Conservation (phyloP, 2,888 invertebrate species). For the Hirudinaria manillensis region DNA sequence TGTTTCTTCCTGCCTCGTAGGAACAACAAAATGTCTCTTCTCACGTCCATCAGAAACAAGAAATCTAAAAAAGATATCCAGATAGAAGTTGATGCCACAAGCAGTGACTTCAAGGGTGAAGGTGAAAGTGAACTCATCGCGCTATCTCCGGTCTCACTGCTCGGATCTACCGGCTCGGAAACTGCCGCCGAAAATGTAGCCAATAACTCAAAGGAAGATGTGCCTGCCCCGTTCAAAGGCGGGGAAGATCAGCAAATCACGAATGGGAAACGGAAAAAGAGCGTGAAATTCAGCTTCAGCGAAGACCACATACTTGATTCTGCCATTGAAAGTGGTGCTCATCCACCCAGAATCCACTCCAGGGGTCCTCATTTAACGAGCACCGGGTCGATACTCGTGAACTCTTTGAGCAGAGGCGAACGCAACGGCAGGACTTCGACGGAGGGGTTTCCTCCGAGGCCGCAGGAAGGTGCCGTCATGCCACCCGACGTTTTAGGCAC, state of each 20-base stretch:
- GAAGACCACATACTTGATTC: neutral
- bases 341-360: neutral
- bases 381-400: too few species aligned
- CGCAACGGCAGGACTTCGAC: too few species aligned
- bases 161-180: neutral
- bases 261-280: conserved; percentile 6
- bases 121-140: neutral
- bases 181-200: neutral
- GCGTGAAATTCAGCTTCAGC: conserved; percentile 15
- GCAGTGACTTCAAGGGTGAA: neutral
- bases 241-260: neutral
- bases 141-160: neutral
- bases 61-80: conserved; percentile 6
- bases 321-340: neutral
- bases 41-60: conserved; percentile 5
- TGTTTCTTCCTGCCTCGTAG: conserved; percentile 11
- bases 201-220: neutral
- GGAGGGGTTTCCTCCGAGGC: too few species aligned
- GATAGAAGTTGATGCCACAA: neutral
- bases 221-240: neutral
- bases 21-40: neutral
- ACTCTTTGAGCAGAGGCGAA: too few species aligned
- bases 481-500: too few species aligned
- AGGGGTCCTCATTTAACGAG: too few species aligned
- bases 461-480: too few species aligned